These are phyloP conservation scores for Odontothrips loti DNA, from an alignment of 2,888 invertebrate genomes.

Conservation along the genomic window DNA sequence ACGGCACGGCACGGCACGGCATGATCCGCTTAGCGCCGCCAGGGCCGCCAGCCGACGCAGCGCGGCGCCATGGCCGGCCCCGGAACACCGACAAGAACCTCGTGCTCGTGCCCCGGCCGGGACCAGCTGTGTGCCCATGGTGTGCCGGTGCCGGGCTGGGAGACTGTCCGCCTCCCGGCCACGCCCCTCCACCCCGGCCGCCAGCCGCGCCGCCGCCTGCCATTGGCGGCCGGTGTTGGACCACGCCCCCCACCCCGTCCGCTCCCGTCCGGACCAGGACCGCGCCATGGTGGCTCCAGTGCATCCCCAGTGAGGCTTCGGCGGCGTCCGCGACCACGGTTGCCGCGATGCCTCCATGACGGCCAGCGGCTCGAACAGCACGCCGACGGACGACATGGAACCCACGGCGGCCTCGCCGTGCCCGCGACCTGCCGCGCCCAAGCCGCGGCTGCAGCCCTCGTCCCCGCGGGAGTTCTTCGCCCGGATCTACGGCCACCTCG, in stretches of 20 bases:
- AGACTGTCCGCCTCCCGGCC: background rate
- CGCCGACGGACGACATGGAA: background rate
- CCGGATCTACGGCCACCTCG: conserved; percentile 73
- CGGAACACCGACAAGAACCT: no score
- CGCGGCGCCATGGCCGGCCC: no score
- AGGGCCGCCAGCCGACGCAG: no score
- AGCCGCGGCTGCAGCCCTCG: conserved; percentile 51
- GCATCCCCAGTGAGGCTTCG: background rate
- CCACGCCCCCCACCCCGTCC: background rate
- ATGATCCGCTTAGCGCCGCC: no score
- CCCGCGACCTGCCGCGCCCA: background rate
- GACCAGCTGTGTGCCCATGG: no score
- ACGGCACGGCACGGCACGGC: no score
- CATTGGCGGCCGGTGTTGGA: background rate
- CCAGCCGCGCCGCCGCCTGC: background rate
- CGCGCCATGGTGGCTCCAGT: background rate
- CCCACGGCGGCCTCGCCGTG: background rate
- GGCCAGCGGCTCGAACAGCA: background rate
- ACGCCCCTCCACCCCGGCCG: conserved; percentile 3
- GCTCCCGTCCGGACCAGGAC: no score
- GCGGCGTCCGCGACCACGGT: background rate
- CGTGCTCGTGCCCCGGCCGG: no score
- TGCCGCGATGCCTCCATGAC: conserved; percentile 1
- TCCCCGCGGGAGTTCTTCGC: conserved; percentile 78
- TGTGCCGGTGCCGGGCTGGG: background rate